phyloP scores from a whole-genome alignment of 1,140 invertebrate genomes.

The Tachypleus tridentatus region DNA sequence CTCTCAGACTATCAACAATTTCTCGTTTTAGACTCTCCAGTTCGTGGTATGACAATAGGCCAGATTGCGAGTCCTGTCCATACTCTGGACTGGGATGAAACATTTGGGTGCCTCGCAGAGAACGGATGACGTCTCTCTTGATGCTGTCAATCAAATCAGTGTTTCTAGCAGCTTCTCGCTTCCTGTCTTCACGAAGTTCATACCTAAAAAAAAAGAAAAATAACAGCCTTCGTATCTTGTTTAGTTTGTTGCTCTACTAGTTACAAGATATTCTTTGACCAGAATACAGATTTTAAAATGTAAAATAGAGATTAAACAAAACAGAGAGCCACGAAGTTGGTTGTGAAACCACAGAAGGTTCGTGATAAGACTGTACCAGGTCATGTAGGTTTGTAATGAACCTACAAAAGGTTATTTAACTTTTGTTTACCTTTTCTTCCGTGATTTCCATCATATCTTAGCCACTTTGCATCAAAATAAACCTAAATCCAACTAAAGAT shows the following conservation, averaged over 20 bases:
- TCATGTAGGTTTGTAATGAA: too few species aligned
- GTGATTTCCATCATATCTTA: too few species aligned
- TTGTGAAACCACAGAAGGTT: neutral
- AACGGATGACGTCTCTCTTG: constrained; percentile 37
- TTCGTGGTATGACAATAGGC: constrained; percentile 25
- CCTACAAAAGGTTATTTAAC: too few species aligned
- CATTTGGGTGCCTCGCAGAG: constrained; percentile 17
- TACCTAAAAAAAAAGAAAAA: constrained; percentile 28
- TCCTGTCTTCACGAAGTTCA: constrained; percentile 43
- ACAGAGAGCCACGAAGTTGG: too few species aligned
- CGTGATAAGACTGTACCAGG: neutral
- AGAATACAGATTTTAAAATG: too few species aligned
- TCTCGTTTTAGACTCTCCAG: constrained; percentile 33
- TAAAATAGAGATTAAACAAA: too few species aligned
- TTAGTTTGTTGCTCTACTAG: neutral
- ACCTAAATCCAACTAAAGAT: too few species aligned
- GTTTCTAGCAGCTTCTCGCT: constrained; percentile 36
- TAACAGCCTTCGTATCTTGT: neutral
- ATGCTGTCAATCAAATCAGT: constrained; percentile 40
- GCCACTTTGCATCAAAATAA: too few species aligned
- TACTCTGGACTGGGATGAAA: constrained; percentile 28
- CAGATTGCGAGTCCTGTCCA: neutral
- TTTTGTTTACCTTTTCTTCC: too few species aligned
- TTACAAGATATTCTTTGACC: too few species aligned
- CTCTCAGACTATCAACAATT: constrained; percentile 29